Evolutionary conservation across 2,888 invertebrate genomes (phyloP).

Genomic region (Callimorpha dominula): DNA sequence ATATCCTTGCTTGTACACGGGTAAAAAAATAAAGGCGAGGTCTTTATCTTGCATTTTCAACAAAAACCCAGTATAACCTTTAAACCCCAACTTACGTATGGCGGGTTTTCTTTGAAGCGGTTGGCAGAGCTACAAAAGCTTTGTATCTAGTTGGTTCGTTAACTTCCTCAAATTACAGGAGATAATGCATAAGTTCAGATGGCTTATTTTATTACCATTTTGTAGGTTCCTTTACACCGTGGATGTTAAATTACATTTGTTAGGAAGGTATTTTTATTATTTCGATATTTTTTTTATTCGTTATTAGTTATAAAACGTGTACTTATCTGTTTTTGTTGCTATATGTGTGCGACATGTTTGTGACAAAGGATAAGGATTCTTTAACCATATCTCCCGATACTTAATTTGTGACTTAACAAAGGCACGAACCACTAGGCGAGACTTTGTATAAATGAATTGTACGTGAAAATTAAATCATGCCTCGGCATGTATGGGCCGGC

Average conservation of each 20-base stretch:
- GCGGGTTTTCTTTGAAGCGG: background rate
- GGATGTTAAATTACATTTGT: background rate
- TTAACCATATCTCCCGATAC: no score
- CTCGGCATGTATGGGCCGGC: no score
- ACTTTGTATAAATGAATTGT: no score
- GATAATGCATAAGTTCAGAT: slow-evolving; percentile 3
- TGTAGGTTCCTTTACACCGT: background rate
- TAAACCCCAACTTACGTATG: background rate
- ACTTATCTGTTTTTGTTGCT: no score
- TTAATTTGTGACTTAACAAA: no score
- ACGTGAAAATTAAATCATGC: no score
- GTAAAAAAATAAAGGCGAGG: background rate
- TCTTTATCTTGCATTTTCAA: background rate
- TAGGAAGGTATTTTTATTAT: background rate
- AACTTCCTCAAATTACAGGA: slow-evolving; percentile 5
- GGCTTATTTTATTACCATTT: background rate
- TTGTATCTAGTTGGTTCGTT: slow-evolving; percentile 12
- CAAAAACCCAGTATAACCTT: background rate
- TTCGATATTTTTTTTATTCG: background rate
- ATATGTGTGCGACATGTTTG: no score
- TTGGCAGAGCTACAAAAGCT: slow-evolving; percentile 9
- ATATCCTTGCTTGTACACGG: background rate
- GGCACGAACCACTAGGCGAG: no score
- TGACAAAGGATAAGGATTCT: no score
- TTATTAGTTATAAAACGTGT: no score